Evolutionary conservation across 1,140 invertebrate genomes (phyloP), one percentile per base, ranked within the genome.

Genomic region (Hyles vespertilio): DNA sequence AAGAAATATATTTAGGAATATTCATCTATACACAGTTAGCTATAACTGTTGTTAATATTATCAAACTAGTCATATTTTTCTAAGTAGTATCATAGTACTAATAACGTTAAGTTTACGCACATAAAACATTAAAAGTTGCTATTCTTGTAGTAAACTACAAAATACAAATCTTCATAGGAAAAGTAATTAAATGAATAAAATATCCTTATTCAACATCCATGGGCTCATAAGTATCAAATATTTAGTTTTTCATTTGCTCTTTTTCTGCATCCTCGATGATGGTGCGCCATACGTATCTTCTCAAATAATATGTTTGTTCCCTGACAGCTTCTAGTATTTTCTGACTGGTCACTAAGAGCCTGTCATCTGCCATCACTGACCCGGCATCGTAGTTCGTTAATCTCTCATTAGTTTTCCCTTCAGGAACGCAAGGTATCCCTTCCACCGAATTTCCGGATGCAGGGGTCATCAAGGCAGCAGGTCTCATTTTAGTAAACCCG

Each of bases 251-350:
- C 9, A n/a, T 5, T 22, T 10, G n/a, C n/a, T 11, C 47, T 5
- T 22, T 48, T 11, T 11, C 47, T 48, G 47, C 11, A 6, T 48
- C 47, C 47, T 48, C n/a, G 8, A 40, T 5, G 36, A 56, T 33
- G 1, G 54, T 33, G 32, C 32, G 54, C 54, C 44, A 34, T 7
- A 71, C 45, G 49, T 66, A 69, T 32, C 72, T 73, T 40, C 56
- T 70, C 44, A 86, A 62, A 58, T 67, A 76, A 32, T 62, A 65
- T 3, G 76, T 86, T 48, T 88, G 83, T 40, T 86, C 67, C 45
- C 60, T 66, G 0, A 88, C 66, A 11, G 81, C 83, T 62, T 83
- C 72, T 36, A 88, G 55, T 59, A 88, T 86, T 58, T 83, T 84
- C 51, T 81, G 77, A 45, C 58, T 79, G 2, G 69, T 73, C 0